Evolutionary conservation across 2,888 invertebrate species (phyloP).

Genomic region (Hirtodrosophila trivittata): DNA sequence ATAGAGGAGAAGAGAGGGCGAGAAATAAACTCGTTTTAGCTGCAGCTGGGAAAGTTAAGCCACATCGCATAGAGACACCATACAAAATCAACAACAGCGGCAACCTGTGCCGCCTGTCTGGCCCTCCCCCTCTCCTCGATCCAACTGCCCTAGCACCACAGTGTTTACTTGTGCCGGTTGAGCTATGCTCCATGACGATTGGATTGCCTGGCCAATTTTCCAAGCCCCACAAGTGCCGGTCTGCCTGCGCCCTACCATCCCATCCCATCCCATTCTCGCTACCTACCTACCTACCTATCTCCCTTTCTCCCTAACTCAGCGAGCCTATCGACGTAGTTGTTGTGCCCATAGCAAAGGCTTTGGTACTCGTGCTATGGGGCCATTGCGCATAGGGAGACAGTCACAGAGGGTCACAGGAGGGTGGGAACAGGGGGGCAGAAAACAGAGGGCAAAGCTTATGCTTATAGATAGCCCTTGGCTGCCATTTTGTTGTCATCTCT

Average conservation of each 20-base stretch:
- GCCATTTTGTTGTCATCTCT: conserved; percentile 50
- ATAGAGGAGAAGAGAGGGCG: conserved; percentile 1
- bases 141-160: too few relatives aligned
- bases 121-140: neutral
- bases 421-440: too few relatives aligned
- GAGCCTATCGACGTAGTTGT: too few relatives aligned
- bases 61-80: conserved; percentile 2
- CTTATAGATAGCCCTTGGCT: conserved; percentile 40
- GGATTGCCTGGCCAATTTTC: conserved; percentile 41
- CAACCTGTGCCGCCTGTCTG: conserved; percentile 39
- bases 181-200: too few relatives aligned
- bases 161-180: too few relatives aligned
- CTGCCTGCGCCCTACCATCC: neutral
- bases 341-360: too few relatives aligned
- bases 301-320: too few relatives aligned
- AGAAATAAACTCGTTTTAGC: conserved; percentile 51
- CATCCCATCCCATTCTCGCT: neutral
- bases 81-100: conserved; percentile 7
- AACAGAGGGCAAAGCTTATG: conserved; percentile 5
- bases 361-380: too few relatives aligned
- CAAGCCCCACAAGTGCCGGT: conserved; percentile 61
- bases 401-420: too few relatives aligned
- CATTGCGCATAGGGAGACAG: too few relatives aligned
- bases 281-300: too few relatives aligned
- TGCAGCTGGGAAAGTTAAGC: conserved; percentile 49